Evolutionary conservation across 2,888 invertebrate species (phyloP), one percentile per base, ranked within the genome.

Genomic region (Sminthurinus aureus): DNA sequence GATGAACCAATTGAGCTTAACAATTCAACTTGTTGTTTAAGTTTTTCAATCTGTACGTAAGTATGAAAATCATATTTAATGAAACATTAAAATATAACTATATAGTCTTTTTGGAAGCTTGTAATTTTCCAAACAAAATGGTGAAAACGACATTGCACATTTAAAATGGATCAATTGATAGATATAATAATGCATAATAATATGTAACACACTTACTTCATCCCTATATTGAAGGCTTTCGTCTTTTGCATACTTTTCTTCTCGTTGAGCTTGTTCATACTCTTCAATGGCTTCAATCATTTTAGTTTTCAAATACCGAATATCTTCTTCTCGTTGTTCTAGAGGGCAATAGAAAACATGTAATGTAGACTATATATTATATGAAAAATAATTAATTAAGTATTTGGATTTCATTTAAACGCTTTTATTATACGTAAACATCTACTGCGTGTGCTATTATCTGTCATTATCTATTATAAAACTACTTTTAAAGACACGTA

Each of bases 1-100:
- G 87, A 86, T 51, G 86, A 80, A 13, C 88, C 88, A 26, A 88
- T 86, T 9, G 85, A 85, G 74, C 86, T 86, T 13, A 87, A 64
- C 15, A 87, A 80, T 69, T 84, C 74, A 0, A 88, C 83, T 81
- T 87, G 85, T 67, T 87, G 85, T 22, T 84, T 38, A 20, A 87
- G 79, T 81, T 86, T 85, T 15, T 82, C 86, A 79, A 85, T 81
- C 88, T 88, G 38, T 38, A 64, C 76, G 71, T n/a, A 22, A 77
- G 38, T 22, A 51, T 38, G 24, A 50, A 51, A 71, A 24, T 15
- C 22, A 18, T 80, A 66, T 51, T 73, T 69, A 66, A 58, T 22
- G 11, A 24, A 0, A 50, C 52, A 78, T n/a, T 4, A 66, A 71
- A 8, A 71, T n/a, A n/a, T n/a, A n/a, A n/a, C n/a, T n/a, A n/a